Percentiles rank a stretch among this genome's conserved stretches.
Evolutionary conservation across 2,113 vertebrate genomes (phyloP).

Genomic region (Istiophorus platypterus): DNA sequence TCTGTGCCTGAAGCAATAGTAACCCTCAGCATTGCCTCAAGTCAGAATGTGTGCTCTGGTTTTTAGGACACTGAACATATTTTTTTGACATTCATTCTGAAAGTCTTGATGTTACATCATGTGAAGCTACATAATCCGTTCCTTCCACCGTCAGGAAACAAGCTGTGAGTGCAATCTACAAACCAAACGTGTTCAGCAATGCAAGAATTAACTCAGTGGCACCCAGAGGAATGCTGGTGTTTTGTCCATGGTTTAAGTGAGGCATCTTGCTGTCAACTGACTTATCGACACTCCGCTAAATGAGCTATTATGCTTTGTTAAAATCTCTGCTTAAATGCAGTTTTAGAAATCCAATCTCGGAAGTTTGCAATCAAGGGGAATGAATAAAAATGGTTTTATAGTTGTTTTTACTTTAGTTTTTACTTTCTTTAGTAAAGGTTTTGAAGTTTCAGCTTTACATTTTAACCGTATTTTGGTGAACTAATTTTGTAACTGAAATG

Average conservation of each 20-base stretch:
- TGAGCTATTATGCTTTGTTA: neutral
- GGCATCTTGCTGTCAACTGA: neutral
- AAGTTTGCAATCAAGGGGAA: neutral
- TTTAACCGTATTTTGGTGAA: too few relatives aligned
- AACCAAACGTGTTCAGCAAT: neutral
- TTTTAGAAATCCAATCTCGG: neutral
- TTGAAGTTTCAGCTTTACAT: neutral
- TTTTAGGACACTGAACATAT: conserved; percentile 21
- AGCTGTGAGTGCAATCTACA: conserved; percentile 1
- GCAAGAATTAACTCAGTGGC: neutral
- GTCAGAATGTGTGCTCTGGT: conserved; percentile 43
- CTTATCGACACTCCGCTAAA: neutral
- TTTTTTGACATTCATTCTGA: conserved; percentile 9
- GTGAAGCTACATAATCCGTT: neutral
- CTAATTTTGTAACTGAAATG: too few relatives aligned
- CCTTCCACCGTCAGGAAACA: neutral
- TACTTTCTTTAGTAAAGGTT: neutral
- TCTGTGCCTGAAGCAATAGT: conserved; percentile 38
- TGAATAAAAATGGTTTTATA: neutral
- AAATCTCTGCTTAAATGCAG: neutral
- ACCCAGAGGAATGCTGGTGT: neutral
- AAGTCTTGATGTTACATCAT: conserved; percentile 23
- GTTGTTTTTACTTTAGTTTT: neutral
- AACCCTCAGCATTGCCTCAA: conserved; percentile 32
- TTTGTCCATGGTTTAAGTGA: neutral